A percentile compares a stretch with the other conserved stretches of the same genome.
Conservation (phyloP, 2,888 invertebrate genomes). For the Schrankia costaestrigalis region DNA sequence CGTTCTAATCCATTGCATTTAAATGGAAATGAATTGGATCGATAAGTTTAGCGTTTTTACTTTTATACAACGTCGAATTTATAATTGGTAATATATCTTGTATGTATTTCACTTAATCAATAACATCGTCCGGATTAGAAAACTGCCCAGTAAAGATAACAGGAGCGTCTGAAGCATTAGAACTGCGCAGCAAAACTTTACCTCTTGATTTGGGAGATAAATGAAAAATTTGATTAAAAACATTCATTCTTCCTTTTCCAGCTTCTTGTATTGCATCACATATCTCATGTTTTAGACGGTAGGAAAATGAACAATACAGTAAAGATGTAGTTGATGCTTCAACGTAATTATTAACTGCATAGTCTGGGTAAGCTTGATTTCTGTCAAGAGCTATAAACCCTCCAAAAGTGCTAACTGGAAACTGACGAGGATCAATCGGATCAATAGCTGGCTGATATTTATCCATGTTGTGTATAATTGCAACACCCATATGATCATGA, state of each 20-base stretch:
- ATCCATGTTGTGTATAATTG: slow-evolving; percentile 27
- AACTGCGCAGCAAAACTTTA: slow-evolving; percentile 28
- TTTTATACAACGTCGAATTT: slow-evolving; percentile 34
- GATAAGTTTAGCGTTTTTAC: slow-evolving; percentile 26
- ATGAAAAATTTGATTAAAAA: slow-evolving; percentile 29
- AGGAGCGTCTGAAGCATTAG: slow-evolving; percentile 32
- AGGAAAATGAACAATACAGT: slow-evolving; percentile 65
- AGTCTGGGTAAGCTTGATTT: slow-evolving; percentile 29
- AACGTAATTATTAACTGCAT: slow-evolving; percentile 26
- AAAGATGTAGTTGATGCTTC: slow-evolving; percentile 14
- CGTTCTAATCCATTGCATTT: slow-evolving; percentile 26
- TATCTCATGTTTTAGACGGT: slow-evolving; percentile 57
- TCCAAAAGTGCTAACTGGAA: slow-evolving; percentile 22
- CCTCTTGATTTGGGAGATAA: slow-evolving; percentile 59
- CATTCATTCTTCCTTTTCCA: slow-evolving; percentile 14
- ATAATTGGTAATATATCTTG: slow-evolving; percentile 29
- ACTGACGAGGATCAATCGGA: slow-evolving; percentile 23
- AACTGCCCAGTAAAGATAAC: slow-evolving; percentile 32
- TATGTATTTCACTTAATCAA: slow-evolving; percentile 26
- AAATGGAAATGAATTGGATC: slow-evolving; percentile 21
- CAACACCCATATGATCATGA: slow-evolving; percentile 36
- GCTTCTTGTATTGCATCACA: slow-evolving; percentile 27
- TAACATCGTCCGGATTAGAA: slow-evolving; percentile 29
- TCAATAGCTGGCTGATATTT: slow-evolving; percentile 56
- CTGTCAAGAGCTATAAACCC: slow-evolving; percentile 33